Conservation (phyloP, 2,113 vertebrate species). For the Vombatus ursinus region DNA sequence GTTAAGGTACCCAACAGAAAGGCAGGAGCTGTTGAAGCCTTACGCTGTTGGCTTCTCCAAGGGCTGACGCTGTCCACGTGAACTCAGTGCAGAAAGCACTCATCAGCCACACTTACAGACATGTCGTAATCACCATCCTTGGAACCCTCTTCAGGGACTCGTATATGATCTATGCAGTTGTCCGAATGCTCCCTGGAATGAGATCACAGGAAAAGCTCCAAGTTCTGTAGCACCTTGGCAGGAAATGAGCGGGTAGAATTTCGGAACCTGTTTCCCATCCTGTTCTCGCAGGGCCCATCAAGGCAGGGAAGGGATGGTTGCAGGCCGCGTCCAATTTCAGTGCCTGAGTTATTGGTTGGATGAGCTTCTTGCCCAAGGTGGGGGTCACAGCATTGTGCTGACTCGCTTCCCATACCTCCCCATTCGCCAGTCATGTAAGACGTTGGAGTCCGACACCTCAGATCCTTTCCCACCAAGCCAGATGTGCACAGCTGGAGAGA, state of each 20-base stretch:
- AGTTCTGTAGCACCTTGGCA: not conserved
- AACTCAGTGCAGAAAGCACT: not conserved
- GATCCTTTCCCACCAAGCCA: slow-evolving; percentile 61
- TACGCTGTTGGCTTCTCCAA: not conserved
- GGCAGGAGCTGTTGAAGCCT: not conserved
- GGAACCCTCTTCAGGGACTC: not conserved
- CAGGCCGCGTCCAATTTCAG: not conserved
- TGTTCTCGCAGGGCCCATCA: slow-evolving; percentile 37
- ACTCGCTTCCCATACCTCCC: slow-evolving; percentile 35
- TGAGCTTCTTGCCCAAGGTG: slow-evolving; percentile 43
- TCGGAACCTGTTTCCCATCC: slow-evolving; percentile 42
- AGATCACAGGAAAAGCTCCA: slow-evolving; percentile 39
- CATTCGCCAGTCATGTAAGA: slow-evolving; percentile 51
- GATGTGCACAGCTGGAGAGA: slow-evolving; percentile 74
- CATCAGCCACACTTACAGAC: slow-evolving; percentile 2
- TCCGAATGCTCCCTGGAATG: slow-evolving; percentile 29
- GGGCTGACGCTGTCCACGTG: not conserved
- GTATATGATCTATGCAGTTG: not conserved
- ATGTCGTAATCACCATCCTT: not conserved
- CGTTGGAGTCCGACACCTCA: slow-evolving; percentile 61
- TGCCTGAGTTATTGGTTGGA: slow-evolving; percentile 62
- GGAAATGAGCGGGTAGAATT: slow-evolving; percentile 38
- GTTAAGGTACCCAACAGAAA: not conserved
- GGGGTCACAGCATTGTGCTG: slow-evolving; percentile 44
- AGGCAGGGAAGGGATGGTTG: not conserved